Evolutionary conservation across 2,888 invertebrate genomes (phyloP), one percentile per base, ranked within the genome.

Genomic region (Podotricha telesiphe): DNA sequence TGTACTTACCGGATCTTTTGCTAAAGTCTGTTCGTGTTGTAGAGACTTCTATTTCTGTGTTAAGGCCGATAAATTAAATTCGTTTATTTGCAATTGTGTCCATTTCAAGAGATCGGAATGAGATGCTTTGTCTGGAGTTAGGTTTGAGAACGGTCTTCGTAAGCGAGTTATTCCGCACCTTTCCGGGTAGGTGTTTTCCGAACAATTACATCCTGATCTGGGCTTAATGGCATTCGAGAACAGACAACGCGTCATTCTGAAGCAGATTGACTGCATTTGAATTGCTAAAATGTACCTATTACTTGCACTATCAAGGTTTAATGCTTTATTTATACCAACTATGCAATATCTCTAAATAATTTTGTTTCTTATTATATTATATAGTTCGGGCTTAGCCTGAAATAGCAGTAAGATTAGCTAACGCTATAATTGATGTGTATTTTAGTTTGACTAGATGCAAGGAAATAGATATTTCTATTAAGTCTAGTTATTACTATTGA

Each of bases 141-240:
- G 61, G 47, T 50, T 17, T 56, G 28, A n/a, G n/a, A 61, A 62
- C 61, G 28, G 15, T 67, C 61, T 67, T 67, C 20, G 53, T 62
- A 37, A 67, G 61, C 67, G 47, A 55, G 45, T 53, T 55, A 47
- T 67, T 62, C 67, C 50, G 45, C 61, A n/a, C 34, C 61, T 53
- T 51, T 61, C n/a, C 34, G 51, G 67, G 48, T 63, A 50, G 68
- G 65, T 63, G 45, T 50, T 58, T 63, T 66, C 45, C 68, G 62
- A 66, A 65, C 62, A 66, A 68, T 68, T 68, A 63, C 65, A 62
- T 63, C 65, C 71, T 51, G 65, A 68, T 45, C 71, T 71, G 65
- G 47, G 15, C 28, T 56, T 66, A 66, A 71, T 63, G 40, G 68
- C 45, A 56, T 68, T 68, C 65, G 58, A 65, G 65, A 63, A 56